Base-by-base conservation (phyloP, 2,888 invertebrate genomes). In the Plutella xylostella region DNA sequence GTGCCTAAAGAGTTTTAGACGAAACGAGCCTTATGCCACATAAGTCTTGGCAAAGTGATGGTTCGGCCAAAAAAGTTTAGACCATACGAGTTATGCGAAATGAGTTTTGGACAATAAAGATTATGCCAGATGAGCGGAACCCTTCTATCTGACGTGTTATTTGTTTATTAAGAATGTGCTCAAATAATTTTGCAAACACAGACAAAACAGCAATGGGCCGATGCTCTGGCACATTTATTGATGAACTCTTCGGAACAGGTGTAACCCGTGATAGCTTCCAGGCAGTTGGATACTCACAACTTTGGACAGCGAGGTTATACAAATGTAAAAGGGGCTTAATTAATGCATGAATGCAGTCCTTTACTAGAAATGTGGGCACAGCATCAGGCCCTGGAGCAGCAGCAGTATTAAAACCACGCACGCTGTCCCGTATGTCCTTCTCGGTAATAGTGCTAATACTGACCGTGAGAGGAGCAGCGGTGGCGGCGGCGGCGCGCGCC, bases 201-300 rank as follows among this genome's bases (percentile, higher is more conserved):
- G 45, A 43, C 6, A 47, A 37, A n/a, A 49, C 41, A 6, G 46
- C 47, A 12, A 49, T 43, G 7, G 49, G 46, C 31, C 49, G 38
- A 22, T 28, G 44, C 3, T 40, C 14, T 4, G 21, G 12, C 4
- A 49, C 30, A 31, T 49, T 45, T 9, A 11, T 28, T 20, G 37
- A 19, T 7, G 14, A 19, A 4, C 28, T 35, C 15, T 49, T 49
- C n/a, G 47, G 46, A 5, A 46, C 34, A 4, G 48, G 48, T 4
- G 48, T 46, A 15, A 46, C 48, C 11, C 48, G 22, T 1, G 48
- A 48, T 4, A 38, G 11, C 21, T 48, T 48, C 46, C 48, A 48
- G 4, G 4, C 11, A 11, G 19, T 11, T 2, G 48, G 48, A 19
- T 43, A 48, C 3, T 20, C 20, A 21, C 28, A 9, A 6, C 20